These are phyloP conservation scores for Porites evermanni DNA, from an alignment of 92 coral and sea anemone genomes.

Conservation along the genomic window DNA sequence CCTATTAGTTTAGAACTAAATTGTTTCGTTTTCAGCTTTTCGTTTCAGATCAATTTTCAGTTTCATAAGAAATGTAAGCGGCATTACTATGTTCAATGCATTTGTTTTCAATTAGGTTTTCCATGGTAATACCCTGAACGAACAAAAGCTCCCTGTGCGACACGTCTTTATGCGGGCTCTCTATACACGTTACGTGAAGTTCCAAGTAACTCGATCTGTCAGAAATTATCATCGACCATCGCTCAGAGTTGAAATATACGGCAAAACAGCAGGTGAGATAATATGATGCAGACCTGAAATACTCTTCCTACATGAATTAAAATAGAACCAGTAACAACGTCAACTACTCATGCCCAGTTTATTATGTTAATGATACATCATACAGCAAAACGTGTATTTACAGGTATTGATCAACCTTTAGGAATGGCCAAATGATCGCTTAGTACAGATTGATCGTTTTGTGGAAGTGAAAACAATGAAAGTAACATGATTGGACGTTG, in stretches of 20 bases:
- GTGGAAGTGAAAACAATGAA: no score
- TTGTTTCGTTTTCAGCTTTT: background rate
- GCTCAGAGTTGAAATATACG: constrained; percentile 44
- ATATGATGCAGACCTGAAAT: background rate
- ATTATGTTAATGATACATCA: no score
- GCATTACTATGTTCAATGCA: background rate
- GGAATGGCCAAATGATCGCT: no score
- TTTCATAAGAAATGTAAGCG: background rate
- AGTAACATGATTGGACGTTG: no score
- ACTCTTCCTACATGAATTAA: background rate
- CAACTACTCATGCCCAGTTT: no score
- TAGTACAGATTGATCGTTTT: no score
- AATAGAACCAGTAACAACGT: no score
- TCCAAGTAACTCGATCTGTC: constrained; percentile 38
- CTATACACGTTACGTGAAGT: constrained; percentile 63
- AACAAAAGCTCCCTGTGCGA: constrained; percentile 26
- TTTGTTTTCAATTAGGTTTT: constrained; percentile 38
- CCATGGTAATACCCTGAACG: constrained; percentile 35
- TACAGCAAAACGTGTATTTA: no score
- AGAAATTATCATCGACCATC: background rate
- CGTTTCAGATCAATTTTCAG: background rate
- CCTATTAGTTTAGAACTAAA: no score
- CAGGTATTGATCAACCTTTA: no score
- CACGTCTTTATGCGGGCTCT: constrained; percentile 44
- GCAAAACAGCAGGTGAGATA: constrained; percentile 12